These are phyloP conservation scores for Biston betularia DNA, from an alignment of 2,888 invertebrate species.

Conservation along the genomic window DNA sequence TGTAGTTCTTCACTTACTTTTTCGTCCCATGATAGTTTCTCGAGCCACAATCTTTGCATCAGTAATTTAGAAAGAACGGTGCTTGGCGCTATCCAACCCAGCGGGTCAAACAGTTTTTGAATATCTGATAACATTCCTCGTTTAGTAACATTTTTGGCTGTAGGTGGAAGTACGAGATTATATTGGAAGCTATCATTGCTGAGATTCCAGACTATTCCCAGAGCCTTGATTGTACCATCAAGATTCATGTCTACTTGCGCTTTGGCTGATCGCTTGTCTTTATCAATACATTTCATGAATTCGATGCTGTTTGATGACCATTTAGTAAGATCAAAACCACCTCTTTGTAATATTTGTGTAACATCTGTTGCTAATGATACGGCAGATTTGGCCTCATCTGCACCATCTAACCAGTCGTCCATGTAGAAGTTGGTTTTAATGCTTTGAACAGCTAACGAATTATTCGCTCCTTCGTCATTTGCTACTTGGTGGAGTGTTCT, in stretches of 20 bases:
- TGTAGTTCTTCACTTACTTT: conserved; percentile 19
- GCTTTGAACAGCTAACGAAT: conserved; percentile 15
- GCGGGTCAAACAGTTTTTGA: conserved; percentile 39
- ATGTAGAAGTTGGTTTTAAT: conserved; percentile 34
- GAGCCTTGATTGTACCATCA: conserved; percentile 39
- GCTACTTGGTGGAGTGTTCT: conserved; percentile 36
- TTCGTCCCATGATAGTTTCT: conserved; percentile 46
- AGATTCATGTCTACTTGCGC: conserved; percentile 36
- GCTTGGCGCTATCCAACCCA: conserved; percentile 45
- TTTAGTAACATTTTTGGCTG: conserved; percentile 37
- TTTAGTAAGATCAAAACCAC: conserved; percentile 35
- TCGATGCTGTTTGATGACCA: conserved; percentile 11
- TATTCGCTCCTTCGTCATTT: conserved; percentile 31
- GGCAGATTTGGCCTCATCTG: conserved; percentile 25
- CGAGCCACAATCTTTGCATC: conserved; percentile 46
- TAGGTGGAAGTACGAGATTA: conserved; percentile 33
- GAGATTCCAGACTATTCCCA: conserved; percentile 39
- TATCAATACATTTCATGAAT: no score
- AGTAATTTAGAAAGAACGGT: conserved; percentile 38
- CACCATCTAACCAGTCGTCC: conserved; percentile 40
- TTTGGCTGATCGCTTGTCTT: no score
- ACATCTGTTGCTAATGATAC: conserved; percentile 16
- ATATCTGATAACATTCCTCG: conserved; percentile 41
- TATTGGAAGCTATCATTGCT: conserved; percentile 32
- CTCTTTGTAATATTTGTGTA: conserved; percentile 18